These are phyloP conservation scores for Siphonodentalium dalli DNA, from an alignment of 2,888 invertebrate genomes.

Conservation along the genomic window DNA sequence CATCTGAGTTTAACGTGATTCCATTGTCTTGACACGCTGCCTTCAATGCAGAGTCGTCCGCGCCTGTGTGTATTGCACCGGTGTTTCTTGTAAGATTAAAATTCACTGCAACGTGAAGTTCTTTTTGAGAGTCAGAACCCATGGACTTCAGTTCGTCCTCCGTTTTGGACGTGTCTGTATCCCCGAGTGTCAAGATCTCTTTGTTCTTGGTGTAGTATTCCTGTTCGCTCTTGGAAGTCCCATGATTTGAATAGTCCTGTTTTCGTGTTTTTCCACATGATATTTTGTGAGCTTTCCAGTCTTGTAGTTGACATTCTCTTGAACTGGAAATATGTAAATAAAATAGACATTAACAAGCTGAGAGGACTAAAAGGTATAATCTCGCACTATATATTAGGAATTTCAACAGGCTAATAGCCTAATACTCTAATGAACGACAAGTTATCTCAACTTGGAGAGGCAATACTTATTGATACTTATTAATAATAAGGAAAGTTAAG, in stretches of 20 bases:
- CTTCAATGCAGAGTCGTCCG: not conserved
- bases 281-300: slow-evolving; percentile 41
- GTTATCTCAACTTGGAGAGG: too few species aligned
- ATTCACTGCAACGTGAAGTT: not conserved
- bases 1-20: not conserved
- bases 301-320: slow-evolving; percentile 42
- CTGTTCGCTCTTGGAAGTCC: not conserved
- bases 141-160: too few species aligned
- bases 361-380: not conserved
- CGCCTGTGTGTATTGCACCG: not conserved
- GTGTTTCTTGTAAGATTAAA: not conserved
- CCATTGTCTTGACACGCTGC: not conserved
- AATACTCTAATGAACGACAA: too few species aligned
- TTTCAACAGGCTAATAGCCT: too few species aligned
- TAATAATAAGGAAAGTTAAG: too few species aligned
- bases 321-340: slow-evolving; percentile 40
- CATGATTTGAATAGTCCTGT: not conserved
- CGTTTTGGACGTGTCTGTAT: too few species aligned
- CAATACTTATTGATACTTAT: too few species aligned
- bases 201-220: not conserved
- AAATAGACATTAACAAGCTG: not conserved
- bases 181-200: not conserved
- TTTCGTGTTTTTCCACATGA: slow-evolving; percentile 7
- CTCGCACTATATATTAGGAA: too few species aligned
- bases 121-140: slow-evolving; percentile 3